Conservation (phyloP, 2,888 invertebrate genomes). For the Scaptomyza reducta region DNA sequence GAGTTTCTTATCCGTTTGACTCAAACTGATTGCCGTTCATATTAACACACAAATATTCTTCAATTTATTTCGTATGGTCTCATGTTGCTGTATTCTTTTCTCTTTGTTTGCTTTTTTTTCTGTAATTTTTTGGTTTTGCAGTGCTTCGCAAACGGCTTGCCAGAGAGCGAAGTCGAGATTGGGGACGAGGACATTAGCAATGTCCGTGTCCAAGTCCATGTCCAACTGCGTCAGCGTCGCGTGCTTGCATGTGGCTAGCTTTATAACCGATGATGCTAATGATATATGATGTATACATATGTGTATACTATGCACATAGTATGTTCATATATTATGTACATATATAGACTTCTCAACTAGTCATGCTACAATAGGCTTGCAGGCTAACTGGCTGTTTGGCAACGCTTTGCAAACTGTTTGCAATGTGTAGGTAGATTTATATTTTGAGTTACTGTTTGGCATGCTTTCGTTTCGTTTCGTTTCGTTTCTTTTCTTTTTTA, state of each 20-base stretch:
- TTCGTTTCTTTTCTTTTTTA: neutral
- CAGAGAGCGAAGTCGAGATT: slow-evolving; percentile 55
- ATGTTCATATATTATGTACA: neutral
- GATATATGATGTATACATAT: slow-evolving; percentile 8
- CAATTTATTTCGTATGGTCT: neutral
- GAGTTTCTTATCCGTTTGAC: neutral
- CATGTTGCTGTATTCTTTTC: slow-evolving; percentile 10
- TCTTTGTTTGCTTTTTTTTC: slow-evolving; percentile 12
- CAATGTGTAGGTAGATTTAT: slow-evolving; percentile 51
- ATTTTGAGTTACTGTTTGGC: slow-evolving; percentile 48
- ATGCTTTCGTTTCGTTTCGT: slow-evolving; percentile 39
- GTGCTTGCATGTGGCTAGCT: slow-evolving; percentile 74
- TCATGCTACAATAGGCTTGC: slow-evolving; percentile 8
- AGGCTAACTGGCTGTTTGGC: slow-evolving; percentile 21
- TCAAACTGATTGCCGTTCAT: no score
- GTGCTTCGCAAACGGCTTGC: slow-evolving; percentile 73
- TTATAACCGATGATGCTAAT: slow-evolving; percentile 29
- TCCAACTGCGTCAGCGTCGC: slow-evolving; percentile 46
- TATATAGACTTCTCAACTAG: slow-evolving; percentile 4
- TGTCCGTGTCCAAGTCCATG: slow-evolving; percentile 52
- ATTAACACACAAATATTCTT: neutral
- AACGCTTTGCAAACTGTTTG: slow-evolving; percentile 53
- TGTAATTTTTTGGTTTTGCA: slow-evolving; percentile 51
- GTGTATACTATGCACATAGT: neutral
- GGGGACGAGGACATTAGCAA: slow-evolving; percentile 50